A percentile compares a stretch with the other conserved stretches of the same genome.
These are phyloP conservation scores for Sebastes matsubarae DNA, from an alignment of 2,797 vertebrate species.

Conservation along the genomic window DNA sequence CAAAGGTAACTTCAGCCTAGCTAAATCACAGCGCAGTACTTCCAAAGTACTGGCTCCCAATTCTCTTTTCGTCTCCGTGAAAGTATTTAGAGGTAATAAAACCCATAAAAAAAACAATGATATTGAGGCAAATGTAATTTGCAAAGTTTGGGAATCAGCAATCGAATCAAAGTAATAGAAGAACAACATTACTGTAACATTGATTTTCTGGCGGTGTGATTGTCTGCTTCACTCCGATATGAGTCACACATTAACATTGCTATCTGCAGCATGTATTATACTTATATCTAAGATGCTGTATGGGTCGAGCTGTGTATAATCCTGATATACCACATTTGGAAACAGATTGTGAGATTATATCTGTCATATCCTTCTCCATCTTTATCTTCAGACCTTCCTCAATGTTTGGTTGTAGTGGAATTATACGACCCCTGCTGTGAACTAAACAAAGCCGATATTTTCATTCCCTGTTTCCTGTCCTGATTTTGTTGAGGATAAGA, in stretches of 20 bases:
- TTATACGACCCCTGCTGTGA: not conserved
- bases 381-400: not conserved
- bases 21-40: constrained; percentile 29
- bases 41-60: constrained; percentile 2
- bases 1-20: constrained; percentile 36
- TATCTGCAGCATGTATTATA: not conserved
- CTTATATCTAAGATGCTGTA: not conserved
- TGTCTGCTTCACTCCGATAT: not conserved
- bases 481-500: constrained; percentile 1
- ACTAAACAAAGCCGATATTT: not conserved
- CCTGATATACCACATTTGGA: not conserved
- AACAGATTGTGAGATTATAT: not conserved
- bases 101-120: not conserved
- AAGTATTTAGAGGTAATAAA: constrained; percentile 17
- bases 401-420: not conserved
- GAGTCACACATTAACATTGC: not conserved
- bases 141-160: not conserved
- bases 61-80: constrained; percentile 19
- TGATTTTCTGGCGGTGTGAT: not conserved
- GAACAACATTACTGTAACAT: not conserved
- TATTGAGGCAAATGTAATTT: not conserved
- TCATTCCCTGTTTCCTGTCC: not conserved
- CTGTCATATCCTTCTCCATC: not conserved
- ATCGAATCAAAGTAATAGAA: constrained; percentile 1
- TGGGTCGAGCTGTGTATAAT: not conserved